Base-by-base conservation (phyloP, 2,797 vertebrate species). In the Pseudomugil tenellus region DNA sequence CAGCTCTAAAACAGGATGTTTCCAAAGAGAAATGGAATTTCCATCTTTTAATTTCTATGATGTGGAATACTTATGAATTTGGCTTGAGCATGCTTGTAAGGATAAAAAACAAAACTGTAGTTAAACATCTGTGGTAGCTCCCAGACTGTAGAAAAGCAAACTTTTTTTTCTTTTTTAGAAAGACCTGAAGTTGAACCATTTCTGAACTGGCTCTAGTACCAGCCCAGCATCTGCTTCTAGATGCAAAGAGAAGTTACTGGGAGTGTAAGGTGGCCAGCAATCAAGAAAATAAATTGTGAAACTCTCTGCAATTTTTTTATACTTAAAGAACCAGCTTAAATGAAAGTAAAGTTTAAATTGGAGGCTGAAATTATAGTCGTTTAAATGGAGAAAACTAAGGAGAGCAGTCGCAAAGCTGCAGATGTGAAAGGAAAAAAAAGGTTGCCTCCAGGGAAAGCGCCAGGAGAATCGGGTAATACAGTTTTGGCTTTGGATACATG, bases 391-490 rank as follows among this genome's bases (percentile, higher is more conserved):
- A 68, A 64, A 73, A 55, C 35, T 34, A 12, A 69, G 34, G 28
- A 39, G 35, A 73, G 66, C 39, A 55, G 63, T 46, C 56, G 32
- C 58, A 72, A 62, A 29, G 34, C 37, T 63, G 74, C 72, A 72
- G 65, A 65, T 74, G 67, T 52, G 48, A 67, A 70, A 13, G 43
- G 64, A n/a, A n/a, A n/a, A n/a, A n/a, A n/a, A n/a, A n/a, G n/a
- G n/a, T n/a, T n/a, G n/a, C n/a, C n/a, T n/a, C n/a, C n/a, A n/a
- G n/a, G n/a, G n/a, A n/a, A n/a, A n/a, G n/a, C n/a, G n/a, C n/a
- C 57, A 56, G 35, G 39, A 67, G 25, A 80, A 73, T 53, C 46
- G 59, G 49, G 56, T 34, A 11, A 67, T 57, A 55, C 51, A 46
- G 68, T 48, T 53, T 64, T 52, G 57, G 57, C 25, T 71, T 25